phyloP scores from a whole-genome alignment of 2,113 vertebrate genomes.

The Dinomys branickii region DNA sequence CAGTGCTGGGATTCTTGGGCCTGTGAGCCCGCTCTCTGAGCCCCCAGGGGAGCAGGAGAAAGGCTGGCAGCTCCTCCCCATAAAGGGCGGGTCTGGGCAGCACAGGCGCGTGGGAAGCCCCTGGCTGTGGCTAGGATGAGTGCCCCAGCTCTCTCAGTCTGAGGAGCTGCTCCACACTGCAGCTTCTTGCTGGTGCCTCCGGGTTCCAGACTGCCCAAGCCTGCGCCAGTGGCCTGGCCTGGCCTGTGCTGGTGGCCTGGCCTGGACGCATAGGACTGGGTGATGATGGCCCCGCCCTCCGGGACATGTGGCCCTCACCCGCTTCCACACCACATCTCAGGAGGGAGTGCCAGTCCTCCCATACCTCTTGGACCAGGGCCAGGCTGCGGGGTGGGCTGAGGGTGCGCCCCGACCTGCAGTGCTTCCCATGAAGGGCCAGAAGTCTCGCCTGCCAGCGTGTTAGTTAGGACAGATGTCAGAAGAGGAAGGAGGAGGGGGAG shows the following conservation, averaged over 20 bases:
- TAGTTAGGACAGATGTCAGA: not conserved
- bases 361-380: not conserved
- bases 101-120: not conserved
- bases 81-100: not conserved
- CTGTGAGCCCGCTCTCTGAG: not conserved
- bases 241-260: not conserved
- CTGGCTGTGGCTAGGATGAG: not conserved
- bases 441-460: not conserved
- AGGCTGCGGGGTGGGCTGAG: not conserved
- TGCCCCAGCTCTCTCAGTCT: not conserved
- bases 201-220: not conserved
- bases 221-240: not conserved
- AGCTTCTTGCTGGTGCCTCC: accelerated
- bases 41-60: not conserved
- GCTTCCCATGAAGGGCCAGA: not conserved
- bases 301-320: accelerated
- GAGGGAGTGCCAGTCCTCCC: not conserved
- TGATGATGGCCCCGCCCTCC: not conserved
- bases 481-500: not conserved
- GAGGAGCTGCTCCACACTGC: not conserved
- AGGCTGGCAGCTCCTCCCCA: not conserved
- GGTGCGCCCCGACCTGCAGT: not conserved
- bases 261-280: not conserved
- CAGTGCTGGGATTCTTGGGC: not conserved
- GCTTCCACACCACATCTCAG: accelerated